A percentile compares a stretch with the other conserved stretches of the same genome.
Conservation (phyloP, 2,797 vertebrate genomes). For the Girardinus metallicus region DNA sequence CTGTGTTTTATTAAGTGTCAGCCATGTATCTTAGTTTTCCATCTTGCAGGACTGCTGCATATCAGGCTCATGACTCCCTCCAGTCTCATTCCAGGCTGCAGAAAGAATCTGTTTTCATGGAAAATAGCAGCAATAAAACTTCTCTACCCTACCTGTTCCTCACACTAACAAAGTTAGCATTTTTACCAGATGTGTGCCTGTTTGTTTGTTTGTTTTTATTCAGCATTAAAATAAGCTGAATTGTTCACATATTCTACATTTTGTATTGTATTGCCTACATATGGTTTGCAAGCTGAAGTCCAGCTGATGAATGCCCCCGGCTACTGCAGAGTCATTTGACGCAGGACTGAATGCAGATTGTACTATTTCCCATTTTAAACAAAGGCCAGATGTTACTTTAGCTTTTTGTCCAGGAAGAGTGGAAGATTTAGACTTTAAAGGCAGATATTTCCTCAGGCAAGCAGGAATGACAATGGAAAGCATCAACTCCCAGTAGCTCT, state of each 20-base stretch:
- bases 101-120: slow-evolving; percentile 6
- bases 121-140: slow-evolving; percentile 1
- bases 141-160: background rate
- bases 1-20: slow-evolving; percentile 14
- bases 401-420: background rate
- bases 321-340: background rate
- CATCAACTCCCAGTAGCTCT: no score
- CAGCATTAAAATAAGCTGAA: background rate
- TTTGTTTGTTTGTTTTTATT: background rate
- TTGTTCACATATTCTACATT: background rate
- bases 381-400: background rate
- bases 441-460: slow-evolving; percentile 11
- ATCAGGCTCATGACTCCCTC: slow-evolving; percentile 5
- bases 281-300: background rate
- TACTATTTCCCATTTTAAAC: background rate
- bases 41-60: background rate
- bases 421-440: background rate
- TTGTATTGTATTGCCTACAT: background rate
- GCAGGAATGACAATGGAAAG: slow-evolving; percentile 2
- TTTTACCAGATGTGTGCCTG: slow-evolving; percentile 4
- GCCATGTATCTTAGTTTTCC: slow-evolving; percentile 18
- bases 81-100: slow-evolving; percentile 4
- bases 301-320: background rate
- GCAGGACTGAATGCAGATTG: background rate
- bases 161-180: background rate